phyloP scores from a whole-genome alignment of 2,888 invertebrate species.

The Pammene fasciana region DNA sequence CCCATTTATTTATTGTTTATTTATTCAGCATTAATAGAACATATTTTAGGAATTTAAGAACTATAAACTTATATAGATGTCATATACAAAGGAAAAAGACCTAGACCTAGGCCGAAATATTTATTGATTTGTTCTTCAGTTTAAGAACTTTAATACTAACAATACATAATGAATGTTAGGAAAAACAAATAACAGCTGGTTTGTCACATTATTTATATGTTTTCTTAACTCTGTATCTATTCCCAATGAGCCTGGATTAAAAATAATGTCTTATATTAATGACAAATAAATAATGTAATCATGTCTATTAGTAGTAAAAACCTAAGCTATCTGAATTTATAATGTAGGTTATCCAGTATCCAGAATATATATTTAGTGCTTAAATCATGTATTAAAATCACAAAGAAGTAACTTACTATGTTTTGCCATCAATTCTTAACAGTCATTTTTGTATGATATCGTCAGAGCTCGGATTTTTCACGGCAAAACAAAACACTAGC shows the following conservation, averaged over 20 bases:
- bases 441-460: too few species aligned
- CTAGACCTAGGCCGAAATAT: too few species aligned
- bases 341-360: conserved; percentile 28
- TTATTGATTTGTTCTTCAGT: too few species aligned
- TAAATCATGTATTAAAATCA: too few species aligned
- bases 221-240: conserved; percentile 16
- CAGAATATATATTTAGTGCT: neutral
- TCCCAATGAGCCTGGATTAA: conserved; percentile 31
- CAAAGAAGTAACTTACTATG: too few species aligned
- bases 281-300: conserved; percentile 58
- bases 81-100: too few species aligned
- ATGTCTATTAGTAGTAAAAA: conserved; percentile 42
- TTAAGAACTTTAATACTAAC: too few species aligned
- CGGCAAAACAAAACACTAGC: too few species aligned
- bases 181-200: conserved; percentile 28
- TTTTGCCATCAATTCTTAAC: too few species aligned
- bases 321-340: conserved; percentile 28
- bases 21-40: neutral
- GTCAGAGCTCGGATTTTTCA: too few species aligned
- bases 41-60: neutral
- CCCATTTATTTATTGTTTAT: conserved; percentile 24
- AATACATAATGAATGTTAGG: neutral
- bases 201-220: conserved; percentile 22
- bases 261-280: conserved; percentile 53
- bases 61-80: neutral